phyloP scores from a whole-genome alignment of 2,888 invertebrate species.

The Agrypnus murinus region DNA sequence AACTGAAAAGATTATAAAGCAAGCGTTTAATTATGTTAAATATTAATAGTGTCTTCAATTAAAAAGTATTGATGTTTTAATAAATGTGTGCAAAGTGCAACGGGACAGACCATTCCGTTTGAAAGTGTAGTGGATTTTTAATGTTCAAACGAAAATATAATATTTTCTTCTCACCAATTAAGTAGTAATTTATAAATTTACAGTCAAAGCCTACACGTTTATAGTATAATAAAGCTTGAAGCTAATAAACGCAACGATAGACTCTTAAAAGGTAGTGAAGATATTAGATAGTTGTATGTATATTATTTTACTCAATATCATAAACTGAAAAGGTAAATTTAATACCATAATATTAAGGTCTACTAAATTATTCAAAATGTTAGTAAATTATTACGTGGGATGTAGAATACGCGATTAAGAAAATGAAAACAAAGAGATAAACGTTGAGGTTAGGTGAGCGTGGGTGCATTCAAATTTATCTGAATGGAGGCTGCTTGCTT shows the following conservation, averaged over 20 bases:
- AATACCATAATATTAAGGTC: conserved; percentile 29
- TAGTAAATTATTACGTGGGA: conserved; percentile 25
- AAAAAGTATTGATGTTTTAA: too few species aligned
- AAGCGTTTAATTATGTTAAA: too few species aligned
- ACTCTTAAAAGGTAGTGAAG: conserved; percentile 19
- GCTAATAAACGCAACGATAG: conserved; percentile 28
- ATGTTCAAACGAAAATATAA: too few species aligned
- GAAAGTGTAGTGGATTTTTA: too few species aligned
- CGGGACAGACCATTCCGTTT: too few species aligned
- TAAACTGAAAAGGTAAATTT: conserved; percentile 1
- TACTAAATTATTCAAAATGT: conserved; percentile 28
- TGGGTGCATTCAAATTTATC: conserved; percentile 23
- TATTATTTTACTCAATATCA: conserved; percentile 17
- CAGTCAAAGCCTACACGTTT: conserved; percentile 4
- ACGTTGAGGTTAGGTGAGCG: not conserved
- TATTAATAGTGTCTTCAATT: too few species aligned
- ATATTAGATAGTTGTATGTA: too few species aligned
- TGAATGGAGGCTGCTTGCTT: not conserved
- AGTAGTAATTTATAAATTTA: too few species aligned
- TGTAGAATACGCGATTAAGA: conserved; percentile 6
- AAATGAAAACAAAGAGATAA: conserved; percentile 24
- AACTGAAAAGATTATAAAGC: too few species aligned
- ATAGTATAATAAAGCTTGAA: conserved; percentile 14
- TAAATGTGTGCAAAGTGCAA: too few species aligned
- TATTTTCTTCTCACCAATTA: too few species aligned